A percentile compares a stretch with the other conserved stretches of the same genome.
Conservation (phyloP, 2,888 invertebrate genomes). For the Hybos culiciformis region DNA sequence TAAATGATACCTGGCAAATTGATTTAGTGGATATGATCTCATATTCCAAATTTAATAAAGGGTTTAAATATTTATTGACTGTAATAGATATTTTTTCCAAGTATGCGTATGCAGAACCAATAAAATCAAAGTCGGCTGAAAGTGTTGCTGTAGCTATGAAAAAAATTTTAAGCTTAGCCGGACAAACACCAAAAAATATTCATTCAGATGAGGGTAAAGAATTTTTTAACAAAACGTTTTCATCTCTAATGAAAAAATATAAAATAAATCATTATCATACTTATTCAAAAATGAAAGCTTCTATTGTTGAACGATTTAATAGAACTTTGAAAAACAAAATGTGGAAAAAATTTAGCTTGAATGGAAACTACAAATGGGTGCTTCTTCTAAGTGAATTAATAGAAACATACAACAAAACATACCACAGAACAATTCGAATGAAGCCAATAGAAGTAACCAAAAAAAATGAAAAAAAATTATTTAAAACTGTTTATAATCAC, state of each 20-base stretch:
- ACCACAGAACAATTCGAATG: neutral
- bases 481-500: neutral
- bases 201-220: constrained; percentile 2
- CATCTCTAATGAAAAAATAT: neutral
- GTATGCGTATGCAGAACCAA: too few relatives aligned
- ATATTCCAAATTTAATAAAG: too few relatives aligned
- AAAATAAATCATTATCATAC: constrained; percentile 5
- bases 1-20: too few relatives aligned
- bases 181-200: too few relatives aligned
- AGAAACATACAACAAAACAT: neutral
- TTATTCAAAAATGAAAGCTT: constrained; percentile 1
- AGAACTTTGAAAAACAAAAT: constrained; percentile 4
- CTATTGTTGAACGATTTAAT: constrained; percentile 6
- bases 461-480: neutral
- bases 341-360: constrained; percentile 3
- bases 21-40: too few relatives aligned
- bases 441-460: neutral
- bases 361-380: neutral
- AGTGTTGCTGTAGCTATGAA: too few relatives aligned
- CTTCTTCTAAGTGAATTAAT: neutral
- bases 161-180: too few relatives aligned
- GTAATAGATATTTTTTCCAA: too few relatives aligned
- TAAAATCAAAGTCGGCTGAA: too few relatives aligned
- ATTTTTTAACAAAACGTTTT: constrained; percentile 2
- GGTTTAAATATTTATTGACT: too few relatives aligned